Evolutionary conservation across 2,113 vertebrate genomes (phyloP), one percentile per base, ranked within the genome.

Genomic region (Spizaetus ornatus): DNA sequence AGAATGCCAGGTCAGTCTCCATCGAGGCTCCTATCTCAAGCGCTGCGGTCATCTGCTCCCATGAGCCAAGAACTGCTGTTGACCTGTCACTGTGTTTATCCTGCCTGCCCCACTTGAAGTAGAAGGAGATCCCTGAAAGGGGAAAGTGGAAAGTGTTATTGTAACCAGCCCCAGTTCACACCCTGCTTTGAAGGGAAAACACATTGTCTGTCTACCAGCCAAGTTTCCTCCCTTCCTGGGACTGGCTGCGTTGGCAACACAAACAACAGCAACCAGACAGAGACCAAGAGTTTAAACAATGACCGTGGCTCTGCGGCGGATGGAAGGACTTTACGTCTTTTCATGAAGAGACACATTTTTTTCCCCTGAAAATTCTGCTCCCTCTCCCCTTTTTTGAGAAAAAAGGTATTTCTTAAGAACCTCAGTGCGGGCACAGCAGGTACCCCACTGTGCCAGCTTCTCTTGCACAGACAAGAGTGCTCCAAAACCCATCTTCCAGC

Each of bases 211-310:
- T 73, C 55, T 71, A 4, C 52, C 36, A 66, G 78, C 89, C 95
- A 96, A 90, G 92, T 55, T 83, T 47, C 78, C 90, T 83, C 90
- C 89, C 82, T 96, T 96, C 92, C 92, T 90, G 82, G 86, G 92
- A 81, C 95, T 89, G 71, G 52, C 70, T 86, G 82, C 0, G 25
- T 86, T 90, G 95, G 92, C 82, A 94, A 90, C 95, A 47, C 56
- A 84, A 87, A 87, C 84, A 95, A 89, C 89, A 87, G 89, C 86
- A 92, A 92, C 67, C 66, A 94, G 88, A 88, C 52, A 88, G 85
- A 61, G 50, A 70, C 66, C 77, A 70, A 22, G 67, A 43, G n/a
- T 53, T 79, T 45, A 70, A 92, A 76, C 59, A 91, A 89, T 58
- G 71, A 43, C 53, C 0, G 0, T 0, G 20, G 36, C 34, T 42